Percentiles rank a stretch among this genome's conserved stretches.
Evolutionary conservation across 2,888 invertebrate genomes (phyloP).

Genomic region (Cryptus viduatorius): DNA sequence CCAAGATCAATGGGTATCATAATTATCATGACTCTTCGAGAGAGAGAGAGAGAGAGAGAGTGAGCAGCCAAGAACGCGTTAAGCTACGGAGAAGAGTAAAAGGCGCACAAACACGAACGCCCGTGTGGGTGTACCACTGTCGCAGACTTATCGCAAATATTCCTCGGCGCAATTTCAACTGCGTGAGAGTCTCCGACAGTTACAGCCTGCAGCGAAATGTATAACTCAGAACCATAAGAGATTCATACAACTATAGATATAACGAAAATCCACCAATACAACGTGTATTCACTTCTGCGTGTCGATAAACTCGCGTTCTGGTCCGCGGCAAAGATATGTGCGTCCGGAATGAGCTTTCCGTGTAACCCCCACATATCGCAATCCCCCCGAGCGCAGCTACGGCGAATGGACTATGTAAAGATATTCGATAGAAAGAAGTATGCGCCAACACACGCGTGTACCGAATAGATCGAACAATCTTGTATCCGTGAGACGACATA

Average conservation of each 20-base stretch:
- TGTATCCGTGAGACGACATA: conserved; percentile 15
- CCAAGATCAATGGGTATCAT: conserved; percentile 63
- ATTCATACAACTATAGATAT: neutral
- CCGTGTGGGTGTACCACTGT: conserved; percentile 25
- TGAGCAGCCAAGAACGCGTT: neutral
- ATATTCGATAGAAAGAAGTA: conserved; percentile 13
- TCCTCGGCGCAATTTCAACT: conserved; percentile 17
- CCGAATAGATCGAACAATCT: conserved; percentile 6
- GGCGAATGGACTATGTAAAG: neutral
- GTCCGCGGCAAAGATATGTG: conserved; percentile 15
- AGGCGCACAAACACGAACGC: neutral
- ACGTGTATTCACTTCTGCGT: conserved; percentile 13
- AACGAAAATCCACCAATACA: neutral
- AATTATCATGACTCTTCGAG: conserved; percentile 50
- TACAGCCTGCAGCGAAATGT: conserved; percentile 10
- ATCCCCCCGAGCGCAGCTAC: neutral
- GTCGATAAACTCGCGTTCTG: conserved; percentile 39
- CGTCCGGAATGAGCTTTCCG: conserved; percentile 21
- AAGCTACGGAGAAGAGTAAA: conserved; percentile 12
- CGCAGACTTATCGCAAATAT: conserved; percentile 42
- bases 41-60: conserved; percentile 32
- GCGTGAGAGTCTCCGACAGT: conserved; percentile 5
- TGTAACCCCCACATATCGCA: conserved; percentile 1
- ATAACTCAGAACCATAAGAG: conserved; percentile 5
- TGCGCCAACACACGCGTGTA: neutral